phyloP scores from a whole-genome alignment of 2,797 vertebrate genomes.

The Anguilla anguilla region DNA sequence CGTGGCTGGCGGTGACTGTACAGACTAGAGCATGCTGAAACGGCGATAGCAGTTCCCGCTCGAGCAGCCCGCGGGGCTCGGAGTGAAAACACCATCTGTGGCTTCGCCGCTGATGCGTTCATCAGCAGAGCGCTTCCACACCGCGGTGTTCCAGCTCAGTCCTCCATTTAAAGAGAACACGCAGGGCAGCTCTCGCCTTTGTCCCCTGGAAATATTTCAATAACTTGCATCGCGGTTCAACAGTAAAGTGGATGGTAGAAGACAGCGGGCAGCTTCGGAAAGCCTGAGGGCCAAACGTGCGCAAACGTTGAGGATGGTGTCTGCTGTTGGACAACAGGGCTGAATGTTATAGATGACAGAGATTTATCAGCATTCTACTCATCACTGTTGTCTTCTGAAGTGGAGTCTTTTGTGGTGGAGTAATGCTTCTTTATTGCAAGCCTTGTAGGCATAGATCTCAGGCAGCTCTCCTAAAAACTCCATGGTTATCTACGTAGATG shows the following conservation, averaged over 20 bases:
- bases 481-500: too few relatives aligned
- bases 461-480: neutral
- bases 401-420: neutral
- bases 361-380: neutral
- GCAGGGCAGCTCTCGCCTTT: neutral
- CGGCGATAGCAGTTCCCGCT: neutral
- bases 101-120: neutral
- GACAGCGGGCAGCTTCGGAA: too few relatives aligned
- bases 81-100: slow-evolving; percentile 5
- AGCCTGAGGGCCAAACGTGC: neutral
- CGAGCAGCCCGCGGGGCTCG: neutral
- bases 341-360: neutral
- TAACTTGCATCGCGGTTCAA: too few relatives aligned
- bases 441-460: neutral
- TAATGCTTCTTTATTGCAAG: neutral
- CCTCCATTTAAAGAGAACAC: neutral
- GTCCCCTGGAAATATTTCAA: too few relatives aligned
- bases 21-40: neutral
- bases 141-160: neutral
- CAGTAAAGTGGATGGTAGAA: too few relatives aligned
- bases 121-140: neutral
- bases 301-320: neutral
- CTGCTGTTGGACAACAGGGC: neutral
- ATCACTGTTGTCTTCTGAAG: neutral
- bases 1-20: neutral